These are phyloP conservation scores for Strigamia maritima DNA, from an alignment of 2,888 invertebrate genomes.

Conservation along the genomic window DNA sequence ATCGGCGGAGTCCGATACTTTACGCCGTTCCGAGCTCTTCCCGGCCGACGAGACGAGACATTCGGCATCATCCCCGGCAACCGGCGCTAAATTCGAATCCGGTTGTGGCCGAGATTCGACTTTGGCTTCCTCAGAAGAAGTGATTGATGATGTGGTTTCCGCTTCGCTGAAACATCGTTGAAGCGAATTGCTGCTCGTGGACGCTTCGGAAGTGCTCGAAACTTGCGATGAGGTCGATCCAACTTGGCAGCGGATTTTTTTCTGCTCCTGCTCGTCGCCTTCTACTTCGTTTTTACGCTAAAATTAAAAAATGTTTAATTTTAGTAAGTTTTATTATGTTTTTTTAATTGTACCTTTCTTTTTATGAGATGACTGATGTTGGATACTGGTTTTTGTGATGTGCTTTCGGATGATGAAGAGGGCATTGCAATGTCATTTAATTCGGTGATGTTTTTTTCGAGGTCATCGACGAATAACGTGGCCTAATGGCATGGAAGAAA, in stretches of 20 bases:
- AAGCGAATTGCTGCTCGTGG: background rate
- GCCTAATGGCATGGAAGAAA: background rate
- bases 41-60: background rate
- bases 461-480: background rate
- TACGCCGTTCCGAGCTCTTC: background rate
- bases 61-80: background rate
- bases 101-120: background rate
- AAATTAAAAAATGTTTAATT: too few relatives aligned
- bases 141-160: background rate
- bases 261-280: background rate
- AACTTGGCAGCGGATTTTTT: background rate
- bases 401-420: background rate
- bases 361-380: constrained; percentile 78
- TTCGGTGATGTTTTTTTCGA: background rate
- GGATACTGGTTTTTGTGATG: constrained; percentile 60
- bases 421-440: background rate
- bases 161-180: background rate
- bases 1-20: background rate
- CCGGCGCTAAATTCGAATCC: background rate
- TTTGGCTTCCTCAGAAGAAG: background rate
- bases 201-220: background rate
- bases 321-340: too few relatives aligned
- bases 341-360: constrained; percentile 55
- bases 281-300: background rate
- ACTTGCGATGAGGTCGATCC: background rate